phyloP scores from a whole-genome alignment of 2,797 vertebrate genomes.

The Epinephelus awoara region DNA sequence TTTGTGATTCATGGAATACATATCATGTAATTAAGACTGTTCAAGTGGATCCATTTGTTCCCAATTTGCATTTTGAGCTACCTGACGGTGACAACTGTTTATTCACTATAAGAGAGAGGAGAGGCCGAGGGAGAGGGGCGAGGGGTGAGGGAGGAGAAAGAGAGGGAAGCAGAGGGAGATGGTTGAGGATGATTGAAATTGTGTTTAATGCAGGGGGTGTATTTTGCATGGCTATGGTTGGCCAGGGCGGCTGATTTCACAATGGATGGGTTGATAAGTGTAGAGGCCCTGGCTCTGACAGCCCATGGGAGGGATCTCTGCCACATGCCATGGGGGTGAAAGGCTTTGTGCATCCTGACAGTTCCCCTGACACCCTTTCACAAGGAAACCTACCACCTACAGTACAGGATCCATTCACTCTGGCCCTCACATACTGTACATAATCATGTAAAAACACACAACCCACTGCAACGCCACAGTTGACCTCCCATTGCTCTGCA shows the following conservation, averaged over 20 bases:
- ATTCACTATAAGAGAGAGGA: constrained; percentile 78
- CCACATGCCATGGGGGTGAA: constrained; percentile 73
- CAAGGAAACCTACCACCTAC: constrained; percentile 53
- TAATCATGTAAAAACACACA: constrained; percentile 43
- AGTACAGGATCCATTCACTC: constrained; percentile 50
- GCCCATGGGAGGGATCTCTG: constrained; percentile 80
- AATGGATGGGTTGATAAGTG: constrained; percentile 88
- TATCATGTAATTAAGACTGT: constrained; percentile 89
- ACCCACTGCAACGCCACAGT: constrained; percentile 2
- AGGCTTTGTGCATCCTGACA: constrained; percentile 76
- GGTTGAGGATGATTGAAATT: constrained; percentile 84
- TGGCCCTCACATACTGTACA: constrained; percentile 23
- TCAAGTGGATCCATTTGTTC: constrained; percentile 86
- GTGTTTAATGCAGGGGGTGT: constrained; percentile 84
- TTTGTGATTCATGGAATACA: constrained; percentile 91
- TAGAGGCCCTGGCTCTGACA: constrained; percentile 76
- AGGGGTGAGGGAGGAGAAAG: constrained; percentile 43
- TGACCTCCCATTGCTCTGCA: constrained; percentile 32
- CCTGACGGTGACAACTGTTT: constrained; percentile 82
- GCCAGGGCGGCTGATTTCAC: constrained; percentile 87
- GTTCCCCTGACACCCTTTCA: constrained; percentile 68
- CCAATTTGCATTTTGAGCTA: constrained; percentile 85
- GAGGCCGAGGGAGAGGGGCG: constrained; percentile 54
- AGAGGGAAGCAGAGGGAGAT: constrained; percentile 73
- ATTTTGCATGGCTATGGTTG: constrained; percentile 86